Evolutionary conservation across 2,888 invertebrate genomes (phyloP), one percentile per base, ranked within the genome.

Genomic region (Thymelicus sylvestris): DNA sequence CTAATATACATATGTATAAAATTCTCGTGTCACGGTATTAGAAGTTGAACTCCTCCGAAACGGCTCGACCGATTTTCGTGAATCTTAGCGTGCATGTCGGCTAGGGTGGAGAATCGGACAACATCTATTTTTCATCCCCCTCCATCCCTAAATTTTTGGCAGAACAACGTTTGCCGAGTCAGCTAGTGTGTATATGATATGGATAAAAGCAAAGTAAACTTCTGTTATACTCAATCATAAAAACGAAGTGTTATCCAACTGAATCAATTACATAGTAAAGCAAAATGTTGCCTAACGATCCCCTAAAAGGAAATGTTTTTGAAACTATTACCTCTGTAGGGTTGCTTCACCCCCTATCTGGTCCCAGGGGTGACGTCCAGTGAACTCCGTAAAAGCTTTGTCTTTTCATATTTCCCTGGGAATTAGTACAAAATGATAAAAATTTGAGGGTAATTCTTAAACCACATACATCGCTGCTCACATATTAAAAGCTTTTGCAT

Each of bases 331-430:
- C 64, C 48, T 69, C 63, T 64, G 64, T 55, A 48, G 63, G 44
- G 39, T 24, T 48, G 24, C 41, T 65, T 64, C 41, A 50, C 69
- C 57, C 63, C 63, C 55, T 59, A 69, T 69, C 65, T 50, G 44
- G 68, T 74, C 77, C 75, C 76, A 19, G 57, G 77, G 75, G 77
- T 72, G 67, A 72, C 74, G 74, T 74, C 73, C 71, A 64, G 71
- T 74, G 74, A 77, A 77, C 77, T 78, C 76, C 60, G 73, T 76
- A 76, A 75, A 78, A 78, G 78, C 76, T 75, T 77, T 78, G 76
- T 79, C 78, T 77, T 76, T 79, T 78, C 70, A 77, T 77, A 75
- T 75, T 72, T 76, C 71, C 76, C 74, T 44, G 31, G 77, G 77
- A 75, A 72, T 72, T 70, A 65, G 7, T 48, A 50, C 10, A 31